Evolutionary conservation across 2,113 vertebrate species (phyloP).

Genomic region (Grammomys surdaster): DNA sequence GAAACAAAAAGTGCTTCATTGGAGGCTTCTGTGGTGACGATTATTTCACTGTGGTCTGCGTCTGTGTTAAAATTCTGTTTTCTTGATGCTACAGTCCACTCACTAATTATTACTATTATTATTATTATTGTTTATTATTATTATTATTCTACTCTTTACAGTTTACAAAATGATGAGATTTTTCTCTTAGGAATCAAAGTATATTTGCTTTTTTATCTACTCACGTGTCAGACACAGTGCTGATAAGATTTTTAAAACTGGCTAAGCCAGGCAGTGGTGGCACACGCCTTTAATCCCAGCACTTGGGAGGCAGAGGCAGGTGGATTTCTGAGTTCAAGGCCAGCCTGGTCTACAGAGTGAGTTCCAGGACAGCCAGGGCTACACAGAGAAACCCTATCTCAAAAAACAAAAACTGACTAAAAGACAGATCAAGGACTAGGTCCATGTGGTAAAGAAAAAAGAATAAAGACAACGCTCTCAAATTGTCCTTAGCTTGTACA

Average conservation of each 20-base stretch:
- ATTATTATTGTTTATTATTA: too few relatives aligned
- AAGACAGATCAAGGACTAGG: neutral
- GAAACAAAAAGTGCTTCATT: neutral
- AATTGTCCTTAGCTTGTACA: neutral
- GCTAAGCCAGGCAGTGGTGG: neutral
- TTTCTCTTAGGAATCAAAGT: constrained; percentile 26
- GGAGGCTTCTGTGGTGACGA: neutral
- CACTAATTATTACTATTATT: too few relatives aligned
- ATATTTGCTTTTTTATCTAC: neutral
- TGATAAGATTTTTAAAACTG: neutral
- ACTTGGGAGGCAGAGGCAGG: too few relatives aligned
- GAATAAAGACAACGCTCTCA: neutral
- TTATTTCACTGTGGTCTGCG: neutral
- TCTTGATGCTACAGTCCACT: neutral
- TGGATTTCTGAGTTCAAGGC: too few relatives aligned
- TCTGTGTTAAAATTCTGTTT: neutral
- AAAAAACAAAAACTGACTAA: neutral
- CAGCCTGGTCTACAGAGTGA: too few relatives aligned
- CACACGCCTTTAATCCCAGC: too few relatives aligned
- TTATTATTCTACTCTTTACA: constrained; percentile 4
- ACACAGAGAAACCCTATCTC: too few relatives aligned
- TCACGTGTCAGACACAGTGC: neutral
- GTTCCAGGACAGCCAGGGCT: too few relatives aligned
- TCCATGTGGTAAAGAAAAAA: neutral
- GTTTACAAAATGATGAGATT: neutral